Percentiles rank a stretch among this genome's conserved stretches.
Evolutionary conservation across 2,113 vertebrate genomes (phyloP).

Genomic region (Progne subis): DNA sequence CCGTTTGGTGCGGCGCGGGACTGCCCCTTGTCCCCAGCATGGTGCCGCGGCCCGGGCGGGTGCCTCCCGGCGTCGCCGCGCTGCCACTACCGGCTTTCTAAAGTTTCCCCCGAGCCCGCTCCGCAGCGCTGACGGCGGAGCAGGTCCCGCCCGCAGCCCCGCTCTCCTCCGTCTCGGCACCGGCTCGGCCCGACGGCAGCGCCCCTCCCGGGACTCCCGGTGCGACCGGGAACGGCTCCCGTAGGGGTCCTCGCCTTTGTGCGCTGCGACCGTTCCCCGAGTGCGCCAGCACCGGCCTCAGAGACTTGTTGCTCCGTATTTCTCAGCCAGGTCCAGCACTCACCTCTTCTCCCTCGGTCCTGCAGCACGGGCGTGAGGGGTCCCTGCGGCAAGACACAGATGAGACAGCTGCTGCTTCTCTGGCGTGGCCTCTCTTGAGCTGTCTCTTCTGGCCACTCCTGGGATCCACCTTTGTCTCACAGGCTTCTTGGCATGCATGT

Average conservation of each 20-base stretch:
- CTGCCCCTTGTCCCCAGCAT: background rate
- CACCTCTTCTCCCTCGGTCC: background rate
- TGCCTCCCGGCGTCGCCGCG: background rate
- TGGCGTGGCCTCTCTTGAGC: background rate
- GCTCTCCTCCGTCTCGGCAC: background rate
- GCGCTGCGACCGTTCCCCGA: background rate
- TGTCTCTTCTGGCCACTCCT: background rate
- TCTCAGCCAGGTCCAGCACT: background rate
- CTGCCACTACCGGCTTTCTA: background rate
- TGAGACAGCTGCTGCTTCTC: background rate
- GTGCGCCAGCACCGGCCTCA: background rate
- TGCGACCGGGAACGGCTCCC: background rate
- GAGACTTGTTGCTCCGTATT: constrained; percentile 37
- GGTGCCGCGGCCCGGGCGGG: background rate
- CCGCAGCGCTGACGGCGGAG: background rate
- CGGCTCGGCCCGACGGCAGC: background rate
- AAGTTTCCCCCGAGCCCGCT: background rate
- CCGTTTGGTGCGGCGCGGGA: background rate
- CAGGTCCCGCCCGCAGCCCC: background rate
- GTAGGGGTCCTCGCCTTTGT: background rate
- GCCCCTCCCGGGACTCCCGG: background rate
- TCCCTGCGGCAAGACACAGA: background rate
- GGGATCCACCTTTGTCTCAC: constrained; percentile 13
- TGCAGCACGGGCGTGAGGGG: background rate
- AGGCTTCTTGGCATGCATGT: background rate